Base-by-base conservation (phyloP, 2,797 vertebrate genomes). In the Sebastes kiyomatsui region DNA sequence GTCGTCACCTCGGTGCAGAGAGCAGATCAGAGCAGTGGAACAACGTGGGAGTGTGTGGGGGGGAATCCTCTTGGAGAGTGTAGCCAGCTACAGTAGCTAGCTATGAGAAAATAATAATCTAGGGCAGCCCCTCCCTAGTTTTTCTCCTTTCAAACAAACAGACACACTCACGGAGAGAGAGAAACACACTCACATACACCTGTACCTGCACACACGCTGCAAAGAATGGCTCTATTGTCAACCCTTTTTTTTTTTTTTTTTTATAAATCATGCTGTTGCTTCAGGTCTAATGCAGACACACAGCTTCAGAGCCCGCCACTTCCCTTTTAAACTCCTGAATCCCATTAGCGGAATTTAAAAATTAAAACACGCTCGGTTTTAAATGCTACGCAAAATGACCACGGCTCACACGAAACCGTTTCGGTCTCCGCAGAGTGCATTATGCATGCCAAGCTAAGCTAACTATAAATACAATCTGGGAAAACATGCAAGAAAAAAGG, bases 81-180 rank as follows among this genome's bases (percentile, higher is more conserved):
- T 81, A 93, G 88, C 90, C 84, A 64, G 88, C 82, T 89, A 88
- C 87, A 84, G 87, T 65, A 89, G 88, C 87, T 77, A 85, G 86
- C 89, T 81, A 79, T 91, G 90, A 96, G 94, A 90, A 95, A 95
- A 95, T 94, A 95, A 95, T 95, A 94, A 96, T 96, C 93, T 95
- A 94, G 94, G 94, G 81, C 94, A 94, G 89, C 88, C 80, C 80
- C 92, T 90, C 93, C 90, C 93, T 73, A 30, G 62, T 80, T 90
- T 80, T 79, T 73, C 60, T 85, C 46, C 77, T 82, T 85, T 82
- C 73, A 80, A 79, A 82, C 75, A 74, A 77, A 81, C 72, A 33
- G 62, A 71, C 38, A 59, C 60, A 71, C 61, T 65, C 78, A 73
- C 83, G 49, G 35, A 58, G 8, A 80, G 55, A 67, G 22, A 59